phyloP scores from a whole-genome alignment of 2,888 invertebrate species.

The Acanthosepion pharaonis region DNA sequence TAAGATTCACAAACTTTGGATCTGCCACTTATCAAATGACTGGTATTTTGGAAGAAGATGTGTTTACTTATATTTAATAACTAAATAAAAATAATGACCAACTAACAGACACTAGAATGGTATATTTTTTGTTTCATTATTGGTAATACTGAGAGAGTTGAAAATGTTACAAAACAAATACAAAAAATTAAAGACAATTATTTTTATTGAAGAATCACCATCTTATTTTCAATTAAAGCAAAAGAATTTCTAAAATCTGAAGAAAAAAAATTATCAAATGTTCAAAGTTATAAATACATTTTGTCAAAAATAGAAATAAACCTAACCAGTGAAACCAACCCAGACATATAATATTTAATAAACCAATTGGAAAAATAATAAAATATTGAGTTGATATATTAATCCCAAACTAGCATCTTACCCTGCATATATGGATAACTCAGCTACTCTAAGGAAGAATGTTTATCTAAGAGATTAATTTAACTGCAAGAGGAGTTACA shows the following conservation, averaged over 20 bases:
- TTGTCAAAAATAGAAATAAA: not conserved
- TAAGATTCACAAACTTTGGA: too few relatives aligned
- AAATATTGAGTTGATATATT: not conserved
- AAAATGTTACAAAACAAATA: conserved; percentile 33
- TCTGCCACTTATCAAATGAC: too few relatives aligned
- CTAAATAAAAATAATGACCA: not conserved
- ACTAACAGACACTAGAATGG: not conserved
- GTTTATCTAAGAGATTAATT: not conserved
- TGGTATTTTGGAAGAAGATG: too few relatives aligned
- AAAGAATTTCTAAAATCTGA: not conserved
- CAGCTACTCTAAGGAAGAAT: not conserved
- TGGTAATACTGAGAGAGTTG: not conserved
- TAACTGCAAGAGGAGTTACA: not conserved
- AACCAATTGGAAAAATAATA: not conserved
- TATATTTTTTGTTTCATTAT: not conserved
- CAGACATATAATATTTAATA: not conserved
- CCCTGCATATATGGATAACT: not conserved
- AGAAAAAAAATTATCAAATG: not conserved
- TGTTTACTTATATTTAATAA: not conserved
- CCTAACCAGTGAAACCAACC: not conserved
- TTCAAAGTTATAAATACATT: not conserved
- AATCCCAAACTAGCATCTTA: not conserved
- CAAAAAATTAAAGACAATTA: not conserved
- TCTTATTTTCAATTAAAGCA: not conserved
- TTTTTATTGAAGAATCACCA: conserved; percentile 12